Percentiles rank a stretch among this genome's conserved stretches.
Conservation (phyloP, 2,888 invertebrate genomes). For the Erannis defoliaria region DNA sequence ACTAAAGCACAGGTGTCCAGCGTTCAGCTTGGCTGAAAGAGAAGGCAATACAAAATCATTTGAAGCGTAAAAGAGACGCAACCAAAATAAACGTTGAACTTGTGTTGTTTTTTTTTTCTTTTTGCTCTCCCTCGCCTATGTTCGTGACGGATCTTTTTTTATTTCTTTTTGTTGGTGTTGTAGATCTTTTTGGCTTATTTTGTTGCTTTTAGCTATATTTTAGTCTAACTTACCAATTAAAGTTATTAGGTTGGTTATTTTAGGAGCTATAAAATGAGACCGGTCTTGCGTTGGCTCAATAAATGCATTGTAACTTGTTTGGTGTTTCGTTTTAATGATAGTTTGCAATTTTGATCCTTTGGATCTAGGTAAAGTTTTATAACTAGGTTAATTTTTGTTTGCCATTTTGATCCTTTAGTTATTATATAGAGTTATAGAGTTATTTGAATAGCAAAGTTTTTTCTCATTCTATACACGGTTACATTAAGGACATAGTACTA, state of each 20-base stretch:
- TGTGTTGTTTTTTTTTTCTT: conserved; percentile 81
- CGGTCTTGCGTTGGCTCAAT: conserved; percentile 46
- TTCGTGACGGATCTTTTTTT: conserved; percentile 84
- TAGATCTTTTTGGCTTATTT: conserved; percentile 81
- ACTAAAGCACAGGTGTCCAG: conserved; percentile 87
- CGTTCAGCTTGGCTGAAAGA: conserved; percentile 76
- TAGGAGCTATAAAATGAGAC: conserved; percentile 45
- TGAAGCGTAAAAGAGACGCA: conserved; percentile 69
- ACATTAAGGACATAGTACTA: no score
- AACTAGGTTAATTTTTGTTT: no score
- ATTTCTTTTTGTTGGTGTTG: conserved; percentile 77
- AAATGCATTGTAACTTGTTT: conserved; percentile 15
- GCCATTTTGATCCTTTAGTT: no score
- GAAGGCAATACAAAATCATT: conserved; percentile 58
- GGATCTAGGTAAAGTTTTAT: neutral
- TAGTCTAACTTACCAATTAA: conserved; percentile 69
- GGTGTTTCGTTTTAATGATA: conserved; percentile 1
- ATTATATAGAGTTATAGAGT: no score
- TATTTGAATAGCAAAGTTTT: no score
- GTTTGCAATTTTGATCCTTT: neutral
- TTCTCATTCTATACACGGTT: no score
- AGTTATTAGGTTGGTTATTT: conserved; percentile 62
- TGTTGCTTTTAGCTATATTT: conserved; percentile 84
- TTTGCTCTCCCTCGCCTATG: conserved; percentile 86
- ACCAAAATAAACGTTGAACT: conserved; percentile 87